Evolutionary conservation across 2,888 invertebrate species (phyloP).

Genomic region (Aleiodes alternator): DNA sequence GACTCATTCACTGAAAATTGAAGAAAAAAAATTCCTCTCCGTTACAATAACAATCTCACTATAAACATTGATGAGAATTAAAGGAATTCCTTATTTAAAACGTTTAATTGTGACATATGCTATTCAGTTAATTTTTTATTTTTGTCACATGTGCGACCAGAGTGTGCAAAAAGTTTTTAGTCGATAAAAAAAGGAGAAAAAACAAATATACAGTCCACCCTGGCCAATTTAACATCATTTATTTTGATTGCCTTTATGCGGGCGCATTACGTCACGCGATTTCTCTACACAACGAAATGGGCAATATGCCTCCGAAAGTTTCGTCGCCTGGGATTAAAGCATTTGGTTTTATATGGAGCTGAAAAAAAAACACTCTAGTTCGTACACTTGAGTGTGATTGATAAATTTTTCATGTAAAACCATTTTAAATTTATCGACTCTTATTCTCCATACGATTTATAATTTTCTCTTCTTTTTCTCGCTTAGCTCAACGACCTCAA

Average conservation of each 20-base stretch:
- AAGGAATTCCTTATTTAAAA: too few species aligned
- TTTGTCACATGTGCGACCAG: background rate
- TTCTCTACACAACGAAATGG: conserved; percentile 42
- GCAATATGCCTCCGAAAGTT: conserved; percentile 4
- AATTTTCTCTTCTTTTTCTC: background rate
- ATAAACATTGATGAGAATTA: too few species aligned
- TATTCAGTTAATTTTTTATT: too few species aligned
- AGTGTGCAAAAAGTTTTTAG: conserved; percentile 10
- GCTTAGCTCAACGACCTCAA: conserved; percentile 1
- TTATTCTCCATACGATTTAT: background rate
- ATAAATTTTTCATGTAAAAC: conserved; percentile 22
- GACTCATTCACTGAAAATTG: background rate
- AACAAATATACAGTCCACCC: conserved; percentile 51
- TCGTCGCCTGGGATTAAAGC: conserved; percentile 36
- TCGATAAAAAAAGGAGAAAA: conserved; percentile 48
- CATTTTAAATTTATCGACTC: conserved; percentile 13
- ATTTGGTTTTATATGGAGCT: conserved; percentile 20
- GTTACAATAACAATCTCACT: too few species aligned
- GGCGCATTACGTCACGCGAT: conserved; percentile 66
- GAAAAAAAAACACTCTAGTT: conserved; percentile 11
- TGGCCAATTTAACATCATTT: conserved; percentile 70
- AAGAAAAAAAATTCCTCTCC: too few species aligned
- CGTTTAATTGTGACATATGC: too few species aligned
- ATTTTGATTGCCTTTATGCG: conserved; percentile 70
- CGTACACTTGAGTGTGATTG: conserved; percentile 8